These are phyloP conservation scores for Archips crataeganus DNA, from an alignment of 2,888 invertebrate species.

Conservation along the genomic window DNA sequence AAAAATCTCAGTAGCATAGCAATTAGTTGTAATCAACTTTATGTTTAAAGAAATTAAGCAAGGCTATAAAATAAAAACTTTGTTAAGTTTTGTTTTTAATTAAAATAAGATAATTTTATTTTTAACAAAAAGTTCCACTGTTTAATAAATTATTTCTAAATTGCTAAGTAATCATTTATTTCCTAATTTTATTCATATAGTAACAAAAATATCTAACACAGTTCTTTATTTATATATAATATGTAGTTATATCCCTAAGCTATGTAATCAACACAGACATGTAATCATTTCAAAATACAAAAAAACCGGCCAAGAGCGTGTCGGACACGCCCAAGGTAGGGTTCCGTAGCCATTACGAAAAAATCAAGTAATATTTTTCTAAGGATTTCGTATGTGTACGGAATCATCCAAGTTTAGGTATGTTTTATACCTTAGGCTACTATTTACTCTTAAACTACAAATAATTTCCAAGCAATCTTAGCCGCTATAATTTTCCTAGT, in stretches of 20 bases:
- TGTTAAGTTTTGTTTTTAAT: not conserved
- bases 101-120: not conserved
- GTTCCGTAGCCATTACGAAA: no score
- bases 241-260: not conserved
- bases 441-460: no score
- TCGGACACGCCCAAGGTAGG: no score
- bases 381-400: no score
- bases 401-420: no score
- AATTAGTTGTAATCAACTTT: no score
- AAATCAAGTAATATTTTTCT: no score
- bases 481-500: no score
- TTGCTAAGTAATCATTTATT: not conserved
- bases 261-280: not conserved
- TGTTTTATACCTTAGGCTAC: no score
- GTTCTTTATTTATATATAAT: not conserved
- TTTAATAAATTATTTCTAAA: slow-evolving; percentile 12
- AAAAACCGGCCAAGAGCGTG: not conserved
- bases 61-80: slow-evolving; percentile 25
- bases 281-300: not conserved
- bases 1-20: slow-evolving; percentile 27
- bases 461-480: no score
- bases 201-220: not conserved
- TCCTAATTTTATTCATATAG: not conserved
- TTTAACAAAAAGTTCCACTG: not conserved
- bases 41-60: not conserved